Percentiles rank a stretch among this genome's conserved stretches.
Conservation (phyloP, 2,888 invertebrate species). For the Lasioglossum marginatum region DNA sequence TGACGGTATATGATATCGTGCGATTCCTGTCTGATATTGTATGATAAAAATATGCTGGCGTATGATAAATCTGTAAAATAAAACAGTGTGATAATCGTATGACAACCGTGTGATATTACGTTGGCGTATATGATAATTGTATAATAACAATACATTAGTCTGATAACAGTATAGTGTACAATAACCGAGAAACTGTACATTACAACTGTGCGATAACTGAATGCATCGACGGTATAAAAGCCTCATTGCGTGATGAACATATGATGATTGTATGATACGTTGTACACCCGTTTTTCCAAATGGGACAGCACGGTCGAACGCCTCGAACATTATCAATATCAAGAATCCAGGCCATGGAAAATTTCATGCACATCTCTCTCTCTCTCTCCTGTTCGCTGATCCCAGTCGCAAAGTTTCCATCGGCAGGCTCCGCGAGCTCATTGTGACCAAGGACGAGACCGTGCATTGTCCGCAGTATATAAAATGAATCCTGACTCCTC, state of each 20-base stretch:
- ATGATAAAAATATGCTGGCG: background rate
- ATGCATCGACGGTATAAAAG: background rate
- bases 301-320: background rate
- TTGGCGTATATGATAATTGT: background rate
- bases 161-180: background rate
- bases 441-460: constrained; percentile 70
- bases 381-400: background rate
- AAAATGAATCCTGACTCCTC: constrained; percentile 38
- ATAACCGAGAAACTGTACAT: background rate
- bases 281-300: background rate
- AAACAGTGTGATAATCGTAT: background rate
- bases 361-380: background rate
- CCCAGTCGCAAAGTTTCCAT: constrained; percentile 62
- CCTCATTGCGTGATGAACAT: background rate
- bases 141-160: background rate
- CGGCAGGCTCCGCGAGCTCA: constrained; percentile 57
- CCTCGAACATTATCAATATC: background rate
- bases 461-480: constrained; percentile 23
- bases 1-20: background rate
- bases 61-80: background rate
- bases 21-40: background rate
- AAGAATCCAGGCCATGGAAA: constrained; percentile 8
- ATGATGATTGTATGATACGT: background rate
- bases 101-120: background rate
- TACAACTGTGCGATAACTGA: background rate